Evolutionary conservation across 2,888 invertebrate species (phyloP).

Genomic region (Drosophila aldrichi): DNA sequence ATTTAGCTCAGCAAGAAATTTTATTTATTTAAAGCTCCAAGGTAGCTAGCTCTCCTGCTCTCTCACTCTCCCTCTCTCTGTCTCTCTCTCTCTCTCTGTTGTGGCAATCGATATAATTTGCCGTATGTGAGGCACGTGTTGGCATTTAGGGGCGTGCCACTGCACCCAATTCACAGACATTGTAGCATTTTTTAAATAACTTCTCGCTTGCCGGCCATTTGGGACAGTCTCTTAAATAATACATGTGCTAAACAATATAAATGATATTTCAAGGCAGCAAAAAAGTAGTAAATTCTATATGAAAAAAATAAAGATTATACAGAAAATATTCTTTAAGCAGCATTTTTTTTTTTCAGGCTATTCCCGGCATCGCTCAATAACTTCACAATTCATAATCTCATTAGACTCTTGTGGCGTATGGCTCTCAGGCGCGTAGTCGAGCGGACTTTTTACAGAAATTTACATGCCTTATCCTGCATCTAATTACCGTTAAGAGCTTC

Average conservation of each 20-base stretch:
- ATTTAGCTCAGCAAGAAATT: conserved; percentile 39
- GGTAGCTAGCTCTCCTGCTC: conserved; percentile 27
- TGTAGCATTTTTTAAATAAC: conserved; percentile 45
- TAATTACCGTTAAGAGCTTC: conserved; percentile 68
- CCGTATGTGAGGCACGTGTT: conserved; percentile 56
- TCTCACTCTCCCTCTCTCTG: not conserved
- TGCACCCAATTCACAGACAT: conserved; percentile 22
- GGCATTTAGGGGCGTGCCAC: conserved; percentile 41
- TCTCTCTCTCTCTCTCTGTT: not conserved
- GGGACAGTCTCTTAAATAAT: conserved; percentile 14
- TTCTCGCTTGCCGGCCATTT: conserved; percentile 18
- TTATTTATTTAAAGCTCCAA: conserved; percentile 63
- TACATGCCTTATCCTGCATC: conserved; percentile 68
- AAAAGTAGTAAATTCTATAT: conserved; percentile 13
- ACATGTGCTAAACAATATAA: conserved; percentile 3
- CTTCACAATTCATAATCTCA: conserved; percentile 38
- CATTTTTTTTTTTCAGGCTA: not conserved
- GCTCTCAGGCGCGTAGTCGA: conserved; percentile 26
- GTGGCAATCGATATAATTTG: conserved; percentile 58
- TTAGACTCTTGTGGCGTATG: conserved; percentile 28
- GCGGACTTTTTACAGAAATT: conserved; percentile 40
- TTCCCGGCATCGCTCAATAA: conserved; percentile 4
- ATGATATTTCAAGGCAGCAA: not conserved
- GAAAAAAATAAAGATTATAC: conserved; percentile 2
- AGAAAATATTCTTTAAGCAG: not conserved